A percentile compares a stretch with the other conserved stretches of the same genome.
phyloP scores from a whole-genome alignment of 2,113 vertebrate genomes.

The Pseudopipra pipra region DNA sequence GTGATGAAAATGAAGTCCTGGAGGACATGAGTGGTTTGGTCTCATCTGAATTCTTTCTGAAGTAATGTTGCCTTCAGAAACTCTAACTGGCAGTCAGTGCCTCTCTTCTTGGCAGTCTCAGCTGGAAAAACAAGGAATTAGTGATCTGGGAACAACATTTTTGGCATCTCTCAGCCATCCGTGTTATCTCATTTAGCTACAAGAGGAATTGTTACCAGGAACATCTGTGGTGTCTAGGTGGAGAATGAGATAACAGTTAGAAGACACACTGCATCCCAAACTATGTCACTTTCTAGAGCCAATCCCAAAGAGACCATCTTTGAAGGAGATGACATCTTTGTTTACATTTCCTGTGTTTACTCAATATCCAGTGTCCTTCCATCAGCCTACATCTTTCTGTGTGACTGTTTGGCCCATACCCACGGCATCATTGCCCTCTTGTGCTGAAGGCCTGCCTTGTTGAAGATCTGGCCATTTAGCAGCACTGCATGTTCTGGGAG shows the following conservation, averaged over 20 bases:
- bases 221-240: background rate
- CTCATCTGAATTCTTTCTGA: conserved; percentile 17
- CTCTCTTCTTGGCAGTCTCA: conserved; percentile 34
- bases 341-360: background rate
- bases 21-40: background rate
- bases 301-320: background rate
- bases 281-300: background rate
- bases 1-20: background rate
- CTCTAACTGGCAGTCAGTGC: background rate
- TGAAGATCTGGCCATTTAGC: background rate
- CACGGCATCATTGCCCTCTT: background rate
- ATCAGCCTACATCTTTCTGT: background rate
- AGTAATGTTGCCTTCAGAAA: conserved; percentile 1
- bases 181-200: background rate
- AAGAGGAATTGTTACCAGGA: background rate
- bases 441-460: background rate
- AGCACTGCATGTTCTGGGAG: background rate
- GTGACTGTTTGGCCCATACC: background rate
- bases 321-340: background rate
- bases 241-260: background rate
- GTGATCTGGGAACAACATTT: background rate
- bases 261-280: background rate
- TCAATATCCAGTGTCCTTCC: background rate
- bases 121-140: background rate
- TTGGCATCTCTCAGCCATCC: background rate